Evolutionary conservation across 2,113 vertebrate genomes (phyloP), one percentile per base, ranked within the genome.

Genomic region (Oreotragus oreotragus): DNA sequence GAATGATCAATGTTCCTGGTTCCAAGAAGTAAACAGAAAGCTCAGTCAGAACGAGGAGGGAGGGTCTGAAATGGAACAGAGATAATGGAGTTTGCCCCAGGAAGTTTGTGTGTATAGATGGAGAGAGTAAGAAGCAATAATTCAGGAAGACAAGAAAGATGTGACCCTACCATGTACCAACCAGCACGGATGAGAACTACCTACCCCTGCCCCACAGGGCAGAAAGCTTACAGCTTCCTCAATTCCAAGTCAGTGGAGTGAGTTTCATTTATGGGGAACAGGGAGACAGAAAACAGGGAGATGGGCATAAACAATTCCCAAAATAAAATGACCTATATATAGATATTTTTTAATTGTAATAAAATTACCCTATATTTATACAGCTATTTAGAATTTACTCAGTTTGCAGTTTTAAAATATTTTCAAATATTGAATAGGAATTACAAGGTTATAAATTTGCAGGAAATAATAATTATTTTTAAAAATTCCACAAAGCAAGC

Each of bases 361-460:
- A 90, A 36, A 77, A 94, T 88, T 83, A 86, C 55, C 79, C 77
- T 96, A 43, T 95, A 70, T 84, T 94, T 95, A 33, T 91, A 91
- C 25, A 89, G 58, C 30, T 94, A n/a, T 36, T 91, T 53, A 92
- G 87, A 90, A 90, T 95, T 84, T 94, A 84, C 43, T 60, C 66
- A 57, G 36, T 88, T 95, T 84, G 47, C 36, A 88, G 36, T 92
- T 91, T 95, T 90, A 95, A 97, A 96, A 94, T 64, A 96, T 88
- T 96, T 96, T 84, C 76, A 92, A 81, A 62, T 77, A 91, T 49
- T 79, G 36, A 95, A 45, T 8, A 95, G 30, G 57, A 94, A 96
- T 84, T 16, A 88, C 53, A 83, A 77, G 79, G 76, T 94, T 97
- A 96, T 94, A 97, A 97, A 94, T 97, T 86, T 96, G 39, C 13